Evolutionary conservation across 1,140 invertebrate species (phyloP), one percentile per base, ranked within the genome.

Genomic region (Euwallacea similis): DNA sequence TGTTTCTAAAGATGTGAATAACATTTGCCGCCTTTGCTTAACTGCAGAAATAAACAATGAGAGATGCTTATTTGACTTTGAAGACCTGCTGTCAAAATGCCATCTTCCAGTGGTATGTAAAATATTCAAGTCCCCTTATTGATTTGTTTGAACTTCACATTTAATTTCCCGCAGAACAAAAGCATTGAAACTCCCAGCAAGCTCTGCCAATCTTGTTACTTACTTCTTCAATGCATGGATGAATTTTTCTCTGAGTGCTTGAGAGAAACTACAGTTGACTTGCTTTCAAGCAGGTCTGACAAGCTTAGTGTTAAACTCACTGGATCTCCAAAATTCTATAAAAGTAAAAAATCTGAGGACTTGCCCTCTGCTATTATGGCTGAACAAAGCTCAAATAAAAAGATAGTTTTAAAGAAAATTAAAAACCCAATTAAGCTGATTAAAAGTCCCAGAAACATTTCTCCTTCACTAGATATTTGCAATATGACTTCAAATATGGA

Each of bases 401-500:
- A 41, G 9, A 61, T 60, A 50, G 21, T 63, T 50, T 47, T 63
- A 8, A 47, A 9, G 21, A 16, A 47, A 63, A 50, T 47, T n/a
- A 61, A 61, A 8, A 41, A 42, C 7, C 33, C 33, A 43, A 6
- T 61, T 7, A 11, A 43, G 15, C 59, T n/a, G 42, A 60, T 60
- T 8, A 10, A 63, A 9, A 11, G 7, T 6, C 21, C 42, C 13
- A 63, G 44, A 8, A 13, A 63, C 21, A 13, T 15, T 3, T 47
- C 43, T 8, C 61, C 61, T 46, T n/a, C 41, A 8, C 7, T 4
- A 47, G 42, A 66, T 55, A 11, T 54, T 21, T 16, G 47, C 55
- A 41, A 66, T 55, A 13, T 66, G 8, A 66, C 63, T 66, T 16
- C 55, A 42, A 55, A 55, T 55, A 11, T 55, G 9, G 44, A 64